A percentile compares a stretch with the other conserved stretches of the same genome.
Conservation (phyloP, 2,797 vertebrate species). For the Chloroceryle inda region DNA sequence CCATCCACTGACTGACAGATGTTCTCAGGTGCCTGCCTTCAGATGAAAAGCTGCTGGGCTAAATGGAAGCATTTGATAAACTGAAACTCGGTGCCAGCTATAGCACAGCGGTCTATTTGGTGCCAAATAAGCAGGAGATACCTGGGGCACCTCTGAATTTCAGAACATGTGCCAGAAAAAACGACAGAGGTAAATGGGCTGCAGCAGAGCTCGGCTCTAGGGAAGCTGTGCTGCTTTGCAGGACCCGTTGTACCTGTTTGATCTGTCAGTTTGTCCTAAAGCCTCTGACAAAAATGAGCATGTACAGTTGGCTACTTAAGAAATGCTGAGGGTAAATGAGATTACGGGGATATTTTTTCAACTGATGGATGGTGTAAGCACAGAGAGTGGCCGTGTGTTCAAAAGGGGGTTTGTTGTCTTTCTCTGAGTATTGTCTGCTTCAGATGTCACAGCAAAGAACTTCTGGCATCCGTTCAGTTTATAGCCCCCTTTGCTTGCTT, state of each 20-base stretch:
- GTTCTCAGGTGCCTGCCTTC: neutral
- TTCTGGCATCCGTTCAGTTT: neutral
- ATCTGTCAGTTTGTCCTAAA: neutral
- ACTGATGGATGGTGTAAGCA: neutral
- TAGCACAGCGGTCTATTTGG: neutral
- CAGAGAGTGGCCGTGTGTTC: neutral
- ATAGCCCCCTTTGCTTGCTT: neutral
- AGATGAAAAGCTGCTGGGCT: neutral
- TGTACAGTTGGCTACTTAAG: neutral
- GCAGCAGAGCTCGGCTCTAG: neutral
- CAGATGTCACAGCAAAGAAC: neutral
- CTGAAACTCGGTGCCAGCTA: neutral
- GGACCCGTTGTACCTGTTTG: neutral
- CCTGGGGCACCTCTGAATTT: neutral
- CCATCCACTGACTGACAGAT: neutral
- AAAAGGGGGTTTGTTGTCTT: slow-evolving; percentile 23
- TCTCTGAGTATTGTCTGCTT: neutral
- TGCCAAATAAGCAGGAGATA: neutral
- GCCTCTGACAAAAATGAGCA: neutral
- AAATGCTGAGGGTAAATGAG: neutral
- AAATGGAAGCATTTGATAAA: neutral
- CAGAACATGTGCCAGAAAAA: neutral
- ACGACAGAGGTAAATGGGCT: neutral
- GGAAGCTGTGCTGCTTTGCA: neutral
- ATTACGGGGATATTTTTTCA: neutral